Evolutionary conservation across 2,888 invertebrate genomes (phyloP).

Genomic region (Pandemis corylana): DNA sequence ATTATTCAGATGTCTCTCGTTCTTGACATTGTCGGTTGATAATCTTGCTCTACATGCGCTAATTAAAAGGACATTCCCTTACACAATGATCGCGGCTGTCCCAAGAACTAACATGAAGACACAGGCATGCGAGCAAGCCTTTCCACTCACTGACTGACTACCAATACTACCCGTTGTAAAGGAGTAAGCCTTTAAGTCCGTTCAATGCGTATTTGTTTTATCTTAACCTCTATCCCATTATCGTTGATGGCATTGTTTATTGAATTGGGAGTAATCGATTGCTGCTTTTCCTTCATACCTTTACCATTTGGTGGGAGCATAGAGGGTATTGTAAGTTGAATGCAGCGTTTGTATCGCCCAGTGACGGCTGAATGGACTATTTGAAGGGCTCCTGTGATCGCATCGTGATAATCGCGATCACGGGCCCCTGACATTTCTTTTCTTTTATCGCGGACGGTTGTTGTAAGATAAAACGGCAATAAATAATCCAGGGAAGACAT

Average conservation of each 20-base stretch:
- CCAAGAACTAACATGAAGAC: constrained; percentile 60
- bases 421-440: constrained; percentile 78
- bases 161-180: constrained; percentile 70
- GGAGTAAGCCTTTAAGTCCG: constrained; percentile 66
- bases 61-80: constrained; percentile 75
- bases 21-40: constrained; percentile 70
- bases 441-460: constrained; percentile 80
- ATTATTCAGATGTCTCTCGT: constrained; percentile 76
- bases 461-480: constrained; percentile 79
- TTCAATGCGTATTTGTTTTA: constrained; percentile 72
- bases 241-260: neutral
- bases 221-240: constrained; percentile 51
- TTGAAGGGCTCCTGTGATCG: constrained; percentile 73
- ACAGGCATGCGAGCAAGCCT: constrained; percentile 63
- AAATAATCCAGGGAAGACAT: constrained; percentile 77
- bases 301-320: neutral
- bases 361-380: constrained; percentile 14
- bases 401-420: constrained; percentile 80
- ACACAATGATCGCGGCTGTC: constrained; percentile 81
- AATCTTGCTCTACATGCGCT: constrained; percentile 80
- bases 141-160: constrained; percentile 74
- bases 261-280: constrained; percentile 47
- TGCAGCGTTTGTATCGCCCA: neutral
- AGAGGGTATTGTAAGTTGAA: constrained; percentile 49
- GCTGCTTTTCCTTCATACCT: constrained; percentile 42